Evolutionary conservation across 2,888 invertebrate species (phyloP), one percentile per base, ranked within the genome.

Genomic region (Habrosyne pyritoides): DNA sequence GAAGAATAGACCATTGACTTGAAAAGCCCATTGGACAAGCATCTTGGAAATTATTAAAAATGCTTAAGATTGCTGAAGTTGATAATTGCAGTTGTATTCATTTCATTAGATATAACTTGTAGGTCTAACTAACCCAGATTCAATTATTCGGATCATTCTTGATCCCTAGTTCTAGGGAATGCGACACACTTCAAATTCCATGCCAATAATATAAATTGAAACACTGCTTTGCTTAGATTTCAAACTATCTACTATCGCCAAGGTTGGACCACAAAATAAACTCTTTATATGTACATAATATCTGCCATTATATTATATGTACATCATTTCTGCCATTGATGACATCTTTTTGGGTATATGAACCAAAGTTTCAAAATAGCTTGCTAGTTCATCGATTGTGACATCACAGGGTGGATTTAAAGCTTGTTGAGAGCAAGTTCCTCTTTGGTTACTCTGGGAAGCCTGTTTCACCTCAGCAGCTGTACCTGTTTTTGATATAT

Each of bases 311-410:
- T 21, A n/a, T 94, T 94, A 97, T 90, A 98, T 98, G 84, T 99
- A 99, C 98, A 98, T 99, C 98, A 98, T 98, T 93, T 98, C 98
- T 59, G 98, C 98, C 98, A 98, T 98, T 57, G 96, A 95, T 51
- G 98, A 98, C 98, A 99, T 99, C 87, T 99, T 98, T 90, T 98
- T 98, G 67, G 98, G 98, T 93, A 99, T 98, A 93, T 98, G 97
- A 68, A 98, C 97, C 91, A 97, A 95, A 63, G 98, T 97, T 90
- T 99, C 98, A 87, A 99, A 98, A 89, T 99, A 99, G 84, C 98
- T 96, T 61, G 98, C 98, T 73, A 99, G 93, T 91, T 99, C 99
- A 85, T 98, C 98, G 73, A 98, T 98, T 50, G 97, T 98, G 53
- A 98, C 95, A 93, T 98, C 98, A 88, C 96, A 96, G 2, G 95